Percentiles rank a stretch among this genome's conserved stretches.
Conservation (phyloP, 2,888 invertebrate species). For the Drosophila subquinaria region DNA sequence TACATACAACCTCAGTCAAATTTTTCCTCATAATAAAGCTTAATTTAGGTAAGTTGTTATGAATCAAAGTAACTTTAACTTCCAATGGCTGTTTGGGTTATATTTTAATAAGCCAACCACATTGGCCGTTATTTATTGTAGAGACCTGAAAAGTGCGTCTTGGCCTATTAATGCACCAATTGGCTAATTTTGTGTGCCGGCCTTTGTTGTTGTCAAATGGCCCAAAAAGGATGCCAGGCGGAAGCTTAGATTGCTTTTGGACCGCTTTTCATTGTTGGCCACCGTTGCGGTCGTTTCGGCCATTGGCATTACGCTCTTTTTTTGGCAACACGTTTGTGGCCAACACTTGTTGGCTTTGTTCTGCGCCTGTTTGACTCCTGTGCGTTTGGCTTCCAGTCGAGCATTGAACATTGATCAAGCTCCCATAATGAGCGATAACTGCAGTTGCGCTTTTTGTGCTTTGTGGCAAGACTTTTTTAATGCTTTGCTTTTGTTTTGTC, state of each 20-base stretch:
- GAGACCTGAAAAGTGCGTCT: slow-evolving; percentile 40
- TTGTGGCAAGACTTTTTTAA: slow-evolving; percentile 2
- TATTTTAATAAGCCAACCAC: slow-evolving; percentile 10
- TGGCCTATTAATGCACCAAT: slow-evolving; percentile 31
- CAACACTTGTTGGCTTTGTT: slow-evolving; percentile 74
- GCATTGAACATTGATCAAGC: slow-evolving; percentile 74
- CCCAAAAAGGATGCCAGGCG: slow-evolving; percentile 75
- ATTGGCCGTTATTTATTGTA: slow-evolving; percentile 27
- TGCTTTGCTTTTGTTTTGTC: slow-evolving; percentile 71
- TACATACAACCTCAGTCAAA: background rate
- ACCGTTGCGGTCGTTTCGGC: slow-evolving; percentile 19
- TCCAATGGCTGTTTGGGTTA: background rate
- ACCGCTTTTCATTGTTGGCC: slow-evolving; percentile 33
- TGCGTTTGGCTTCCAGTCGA: slow-evolving; percentile 31
- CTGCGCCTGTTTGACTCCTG: slow-evolving; percentile 27
- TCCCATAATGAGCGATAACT: slow-evolving; percentile 81
- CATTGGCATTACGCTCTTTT: slow-evolving; percentile 53
- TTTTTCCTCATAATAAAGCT: background rate
- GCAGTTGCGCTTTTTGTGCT: slow-evolving; percentile 49
- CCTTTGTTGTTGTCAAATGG: slow-evolving; percentile 24
- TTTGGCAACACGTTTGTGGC: slow-evolving; percentile 59
- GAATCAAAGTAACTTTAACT: background rate
- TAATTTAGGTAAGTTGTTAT: background rate
- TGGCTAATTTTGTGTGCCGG: slow-evolving; percentile 51
- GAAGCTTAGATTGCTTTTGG: slow-evolving; percentile 60